Evolutionary conservation across 1,140 invertebrate genomes (phyloP).

Genomic region (Caenorhabditis elegans): DNA sequence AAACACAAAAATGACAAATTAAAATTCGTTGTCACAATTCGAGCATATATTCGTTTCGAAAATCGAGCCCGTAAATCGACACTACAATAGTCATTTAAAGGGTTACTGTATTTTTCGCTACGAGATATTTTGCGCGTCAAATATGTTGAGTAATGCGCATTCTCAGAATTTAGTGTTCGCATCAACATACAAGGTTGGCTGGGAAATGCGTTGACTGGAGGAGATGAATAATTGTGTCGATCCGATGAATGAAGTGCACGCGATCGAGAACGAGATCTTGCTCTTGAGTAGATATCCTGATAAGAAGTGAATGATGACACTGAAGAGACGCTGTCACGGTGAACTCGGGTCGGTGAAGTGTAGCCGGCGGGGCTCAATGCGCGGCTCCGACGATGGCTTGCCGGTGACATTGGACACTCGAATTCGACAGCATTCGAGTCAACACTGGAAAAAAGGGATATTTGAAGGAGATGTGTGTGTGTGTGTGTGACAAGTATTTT

Average conservation of each 20-base stretch:
- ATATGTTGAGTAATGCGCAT: no score
- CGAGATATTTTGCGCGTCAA: no score
- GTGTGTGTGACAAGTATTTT: no score
- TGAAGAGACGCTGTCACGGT: neutral
- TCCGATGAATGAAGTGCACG: neutral
- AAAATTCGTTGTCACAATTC: no score
- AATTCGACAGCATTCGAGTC: neutral
- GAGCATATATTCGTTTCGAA: no score
- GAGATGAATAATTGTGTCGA: neutral
- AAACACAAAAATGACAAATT: no score
- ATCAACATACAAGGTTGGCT: slow-evolving; percentile 5
- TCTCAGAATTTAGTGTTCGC: no score
- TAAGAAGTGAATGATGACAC: neutral
- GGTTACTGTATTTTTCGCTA: no score
- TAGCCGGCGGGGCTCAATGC: neutral
- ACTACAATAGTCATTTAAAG: no score
- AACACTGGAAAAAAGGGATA: neutral
- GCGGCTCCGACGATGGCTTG: neutral
- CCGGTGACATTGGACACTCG: neutral
- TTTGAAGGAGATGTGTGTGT: no score
- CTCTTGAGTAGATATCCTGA: neutral
- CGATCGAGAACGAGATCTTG: neutral
- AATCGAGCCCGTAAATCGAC: no score
- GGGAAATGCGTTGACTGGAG: neutral
- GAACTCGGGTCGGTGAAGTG: neutral